A percentile compares a stretch with the other conserved stretches of the same genome.
Conservation (phyloP, 2,888 invertebrate genomes). For the Candidula unifasciata region DNA sequence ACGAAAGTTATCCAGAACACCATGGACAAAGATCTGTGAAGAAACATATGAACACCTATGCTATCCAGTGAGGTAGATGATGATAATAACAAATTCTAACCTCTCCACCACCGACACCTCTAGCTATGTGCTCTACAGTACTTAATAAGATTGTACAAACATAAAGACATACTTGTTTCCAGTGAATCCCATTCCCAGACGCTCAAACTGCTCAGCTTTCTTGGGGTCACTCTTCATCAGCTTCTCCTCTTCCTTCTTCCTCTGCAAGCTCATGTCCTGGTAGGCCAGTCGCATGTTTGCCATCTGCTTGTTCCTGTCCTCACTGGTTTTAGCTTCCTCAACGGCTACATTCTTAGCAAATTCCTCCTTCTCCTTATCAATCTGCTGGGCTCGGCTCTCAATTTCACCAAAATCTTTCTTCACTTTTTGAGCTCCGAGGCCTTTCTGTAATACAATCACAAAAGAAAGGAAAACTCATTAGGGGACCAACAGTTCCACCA, state of each 20-base stretch:
- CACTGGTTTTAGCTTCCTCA: slow-evolving; percentile 76
- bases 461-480: not conserved
- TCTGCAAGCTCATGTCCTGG: slow-evolving; percentile 74
- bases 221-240: slow-evolving; percentile 86
- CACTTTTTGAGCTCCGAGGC: slow-evolving; percentile 94
- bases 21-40: too few relatives aligned
- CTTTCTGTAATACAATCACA: slow-evolving; percentile 62
- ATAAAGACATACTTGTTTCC: slow-evolving; percentile 63
- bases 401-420: slow-evolving; percentile 96
- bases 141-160: not conserved
- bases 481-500: not conserved
- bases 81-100: too few relatives aligned
- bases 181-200: slow-evolving; percentile 89
- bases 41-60: too few relatives aligned
- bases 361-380: slow-evolving; percentile 85
- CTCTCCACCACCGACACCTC: too few relatives aligned
- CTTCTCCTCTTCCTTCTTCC: slow-evolving; percentile 85
- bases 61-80: too few relatives aligned
- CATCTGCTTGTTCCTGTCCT: slow-evolving; percentile 83
- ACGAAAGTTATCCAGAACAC: too few relatives aligned
- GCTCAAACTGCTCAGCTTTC: slow-evolving; percentile 91
- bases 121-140: too few relatives aligned
- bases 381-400: slow-evolving; percentile 91
- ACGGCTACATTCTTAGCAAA: slow-evolving; percentile 63
- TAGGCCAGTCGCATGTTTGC: slow-evolving; percentile 77